phyloP scores from a whole-genome alignment of 2,888 invertebrate genomes.

The Abrostola triplasia region DNA sequence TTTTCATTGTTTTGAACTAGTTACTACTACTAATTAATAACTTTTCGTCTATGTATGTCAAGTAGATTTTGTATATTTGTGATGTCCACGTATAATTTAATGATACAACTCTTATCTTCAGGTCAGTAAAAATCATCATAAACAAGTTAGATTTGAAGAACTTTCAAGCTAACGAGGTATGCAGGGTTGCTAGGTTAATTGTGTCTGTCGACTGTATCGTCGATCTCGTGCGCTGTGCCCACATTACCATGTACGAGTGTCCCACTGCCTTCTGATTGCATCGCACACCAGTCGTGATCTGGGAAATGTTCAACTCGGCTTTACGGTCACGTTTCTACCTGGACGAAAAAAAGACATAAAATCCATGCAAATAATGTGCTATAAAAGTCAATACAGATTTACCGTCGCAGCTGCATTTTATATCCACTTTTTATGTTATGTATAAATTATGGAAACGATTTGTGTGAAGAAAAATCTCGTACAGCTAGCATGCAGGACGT shows the following conservation, averaged over 20 bases:
- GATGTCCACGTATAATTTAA: neutral
- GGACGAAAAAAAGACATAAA: slow-evolving; percentile 65
- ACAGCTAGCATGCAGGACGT: slow-evolving; percentile 48
- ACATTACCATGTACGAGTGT: slow-evolving; percentile 70
- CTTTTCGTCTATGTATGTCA: neutral
- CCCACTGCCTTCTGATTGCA: slow-evolving; percentile 70
- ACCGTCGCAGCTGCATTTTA: slow-evolving; percentile 66
- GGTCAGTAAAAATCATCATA: slow-evolving; percentile 38
- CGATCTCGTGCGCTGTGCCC: slow-evolving; percentile 54
- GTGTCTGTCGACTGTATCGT: slow-evolving; percentile 61
- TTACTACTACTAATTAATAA: no score
- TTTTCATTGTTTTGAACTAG: no score
- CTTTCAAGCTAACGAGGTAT: slow-evolving; percentile 65
- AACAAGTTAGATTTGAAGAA: slow-evolving; percentile 53
- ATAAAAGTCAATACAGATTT: slow-evolving; percentile 70
- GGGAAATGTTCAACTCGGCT: slow-evolving; percentile 71
- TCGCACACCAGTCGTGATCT: slow-evolving; percentile 78
- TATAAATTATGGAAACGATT: slow-evolving; percentile 47
- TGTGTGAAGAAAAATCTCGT: slow-evolving; percentile 45
- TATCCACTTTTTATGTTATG: slow-evolving; percentile 55
- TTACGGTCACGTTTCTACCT: slow-evolving; percentile 80
- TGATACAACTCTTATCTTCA: slow-evolving; percentile 23
- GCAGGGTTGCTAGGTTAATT: slow-evolving; percentile 77
- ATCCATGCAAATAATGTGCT: slow-evolving; percentile 76
- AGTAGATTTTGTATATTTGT: neutral